Conservation (phyloP, 2,797 vertebrate genomes). For the Platyrinchus mystaceus region DNA sequence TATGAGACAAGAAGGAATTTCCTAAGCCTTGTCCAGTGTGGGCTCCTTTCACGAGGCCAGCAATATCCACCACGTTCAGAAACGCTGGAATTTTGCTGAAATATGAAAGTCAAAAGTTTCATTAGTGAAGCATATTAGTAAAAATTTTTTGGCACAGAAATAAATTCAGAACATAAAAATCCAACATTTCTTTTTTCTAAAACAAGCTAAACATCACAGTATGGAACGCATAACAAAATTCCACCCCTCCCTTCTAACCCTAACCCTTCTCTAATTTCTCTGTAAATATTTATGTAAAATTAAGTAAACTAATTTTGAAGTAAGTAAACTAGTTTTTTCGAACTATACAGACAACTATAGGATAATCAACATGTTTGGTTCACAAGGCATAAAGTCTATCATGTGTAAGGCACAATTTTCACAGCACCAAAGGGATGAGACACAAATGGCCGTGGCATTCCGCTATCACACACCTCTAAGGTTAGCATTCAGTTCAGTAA, state of each 20-base stretch:
- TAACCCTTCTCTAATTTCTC: not conserved
- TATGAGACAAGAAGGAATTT: constrained; percentile 96
- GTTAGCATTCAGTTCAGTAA: not conserved
- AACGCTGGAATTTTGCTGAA: constrained; percentile 97
- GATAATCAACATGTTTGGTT: not conserved
- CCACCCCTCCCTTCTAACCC: not conserved
- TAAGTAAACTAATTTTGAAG: not conserved
- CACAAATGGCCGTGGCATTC: not conserved
- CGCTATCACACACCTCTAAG: not conserved
- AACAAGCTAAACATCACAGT: not conserved
- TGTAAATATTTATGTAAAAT: not conserved
- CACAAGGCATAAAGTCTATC: not conserved
- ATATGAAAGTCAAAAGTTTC: constrained; percentile 44
- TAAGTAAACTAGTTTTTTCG: no score
- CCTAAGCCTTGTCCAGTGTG: constrained; percentile 94
- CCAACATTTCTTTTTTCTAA: not conserved
- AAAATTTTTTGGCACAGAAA: not conserved
- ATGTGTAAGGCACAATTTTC: not conserved
- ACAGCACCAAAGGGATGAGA: not conserved
- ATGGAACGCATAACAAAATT: not conserved
- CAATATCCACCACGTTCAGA: constrained; percentile 96
- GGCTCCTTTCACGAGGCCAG: constrained; percentile 96
- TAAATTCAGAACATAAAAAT: not conserved
- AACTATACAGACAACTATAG: not conserved
- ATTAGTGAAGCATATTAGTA: constrained; percentile 15